phyloP scores from a whole-genome alignment of 2,797 vertebrate genomes.

The Ptychadena robeensis region DNA sequence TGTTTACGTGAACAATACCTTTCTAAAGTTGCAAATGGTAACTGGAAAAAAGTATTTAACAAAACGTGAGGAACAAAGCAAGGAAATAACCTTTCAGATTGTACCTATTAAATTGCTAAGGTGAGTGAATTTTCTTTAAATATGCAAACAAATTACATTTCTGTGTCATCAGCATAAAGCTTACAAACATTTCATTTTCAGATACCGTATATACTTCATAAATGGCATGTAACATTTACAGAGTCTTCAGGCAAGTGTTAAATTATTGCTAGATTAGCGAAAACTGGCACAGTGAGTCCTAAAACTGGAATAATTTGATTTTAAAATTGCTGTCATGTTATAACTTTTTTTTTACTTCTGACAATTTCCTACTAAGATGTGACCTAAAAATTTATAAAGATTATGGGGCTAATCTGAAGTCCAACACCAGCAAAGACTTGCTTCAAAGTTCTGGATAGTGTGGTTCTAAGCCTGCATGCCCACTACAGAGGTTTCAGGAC shows the following conservation, averaged over 20 bases:
- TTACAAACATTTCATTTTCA: background rate
- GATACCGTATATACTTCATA: background rate
- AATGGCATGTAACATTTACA: background rate
- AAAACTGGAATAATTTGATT: background rate
- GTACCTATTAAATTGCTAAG: background rate
- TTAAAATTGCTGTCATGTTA: background rate
- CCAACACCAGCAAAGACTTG: no score
- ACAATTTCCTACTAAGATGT: no score
- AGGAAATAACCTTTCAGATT: background rate
- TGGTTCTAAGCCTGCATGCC: no score
- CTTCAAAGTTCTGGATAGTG: no score
- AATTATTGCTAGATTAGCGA: background rate
- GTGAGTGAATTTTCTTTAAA: background rate
- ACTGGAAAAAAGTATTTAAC: background rate
- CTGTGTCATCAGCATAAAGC: background rate
- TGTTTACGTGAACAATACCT: background rate
- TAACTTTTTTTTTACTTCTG: no score
- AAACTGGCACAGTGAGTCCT: background rate
- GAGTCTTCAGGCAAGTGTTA: background rate
- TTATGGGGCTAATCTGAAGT: no score
- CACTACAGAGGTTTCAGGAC: no score
- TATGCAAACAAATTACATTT: constrained; percentile 4
- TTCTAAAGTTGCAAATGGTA: background rate
- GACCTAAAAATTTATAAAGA: no score
- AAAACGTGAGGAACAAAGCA: background rate